These are phyloP conservation scores for Sarcophaga carnaria DNA, from an alignment of 2,888 invertebrate genomes.

Conservation along the genomic window DNA sequence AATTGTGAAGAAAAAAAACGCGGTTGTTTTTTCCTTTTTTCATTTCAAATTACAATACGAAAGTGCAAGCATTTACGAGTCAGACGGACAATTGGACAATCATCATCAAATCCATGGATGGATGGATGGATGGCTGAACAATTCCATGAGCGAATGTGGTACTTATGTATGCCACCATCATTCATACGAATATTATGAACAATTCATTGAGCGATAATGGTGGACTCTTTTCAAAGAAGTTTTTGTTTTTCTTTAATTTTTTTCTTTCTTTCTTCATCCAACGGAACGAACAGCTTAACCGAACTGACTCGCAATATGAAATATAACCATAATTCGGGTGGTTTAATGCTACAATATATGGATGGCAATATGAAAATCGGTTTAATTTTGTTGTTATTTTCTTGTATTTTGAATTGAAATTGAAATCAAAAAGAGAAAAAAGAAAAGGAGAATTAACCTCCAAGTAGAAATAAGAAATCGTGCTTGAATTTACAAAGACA, in stretches of 20 bases:
- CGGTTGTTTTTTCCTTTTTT: neutral
- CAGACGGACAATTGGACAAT: neutral
- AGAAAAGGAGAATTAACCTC: slow-evolving; percentile 20
- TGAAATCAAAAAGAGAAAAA: slow-evolving; percentile 19
- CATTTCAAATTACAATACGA: slow-evolving; percentile 44
- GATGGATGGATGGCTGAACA: neutral
- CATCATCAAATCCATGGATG: slow-evolving; percentile 17
- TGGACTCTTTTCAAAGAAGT: slow-evolving; percentile 36
- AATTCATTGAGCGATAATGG: slow-evolving; percentile 37
- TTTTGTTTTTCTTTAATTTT: too few species aligned
- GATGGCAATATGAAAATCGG: slow-evolving; percentile 25
- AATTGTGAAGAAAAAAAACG: neutral
- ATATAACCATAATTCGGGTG: slow-evolving; percentile 65
- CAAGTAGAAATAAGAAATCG: slow-evolving; percentile 54
- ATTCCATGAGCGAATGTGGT: neutral
- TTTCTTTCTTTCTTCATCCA: too few species aligned
- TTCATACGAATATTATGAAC: neutral
- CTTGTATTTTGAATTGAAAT: neutral
- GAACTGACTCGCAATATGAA: slow-evolving; percentile 39
- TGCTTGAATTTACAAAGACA: slow-evolving; percentile 54
- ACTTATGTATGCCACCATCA: neutral
- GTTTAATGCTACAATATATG: slow-evolving; percentile 42
- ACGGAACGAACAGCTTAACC: neutral
- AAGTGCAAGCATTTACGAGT: slow-evolving; percentile 35
- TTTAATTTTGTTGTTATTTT: slow-evolving; percentile 4